Base-by-base conservation (phyloP, 2,113 vertebrate genomes). In the Salvelinus alpinus region DNA sequence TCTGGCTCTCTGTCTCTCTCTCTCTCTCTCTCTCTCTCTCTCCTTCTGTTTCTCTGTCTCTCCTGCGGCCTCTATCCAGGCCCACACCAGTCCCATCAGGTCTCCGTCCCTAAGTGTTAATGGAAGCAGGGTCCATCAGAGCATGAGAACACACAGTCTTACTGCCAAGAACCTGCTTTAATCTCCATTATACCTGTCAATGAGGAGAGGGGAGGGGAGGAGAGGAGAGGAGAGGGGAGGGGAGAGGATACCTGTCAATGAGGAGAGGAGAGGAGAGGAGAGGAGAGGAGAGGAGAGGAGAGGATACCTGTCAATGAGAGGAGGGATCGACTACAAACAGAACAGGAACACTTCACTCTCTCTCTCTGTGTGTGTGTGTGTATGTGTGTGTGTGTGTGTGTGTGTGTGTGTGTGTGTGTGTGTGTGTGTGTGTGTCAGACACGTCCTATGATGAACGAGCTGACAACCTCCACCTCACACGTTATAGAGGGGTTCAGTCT, bases 131-230 rank as follows among this genome's bases (percentile, higher is more conserved):
- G 22, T 64, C 5, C 65, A 12, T 18, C 27, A 64, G 54, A 29
- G 48, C 78, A 57, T 47, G 34, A 5, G 68, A 67, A 34, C 57
- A 74, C 27, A 74, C 13, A 38, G 1, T 76, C 70, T 79, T 74
- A 79, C 59, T 77, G 73, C 65, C 81, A 78, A 78, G 68, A 31
- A 27, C 1, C 27, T 74, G 69, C 72, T 87, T 86, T 86, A 74
- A 84, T 85, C 59, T 84, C 57, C 57, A 34, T 25, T 78, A 75
- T 72, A 85, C 77, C 73, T 80, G 76, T 89, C 82, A 82, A 57
- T 90, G 31, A 5, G 75, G 0, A 16, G 20, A 34, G 68, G n/a
- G 12, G 38, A 48, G 57, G 73, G 24, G 24, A 24, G 24, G 24
- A 24, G 24, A 24, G 24, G 24, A 24, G 24, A 24, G 24, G 24